Evolutionary conservation across 2,113 vertebrate species (phyloP).

Genomic region (Megaceryle torquata): DNA sequence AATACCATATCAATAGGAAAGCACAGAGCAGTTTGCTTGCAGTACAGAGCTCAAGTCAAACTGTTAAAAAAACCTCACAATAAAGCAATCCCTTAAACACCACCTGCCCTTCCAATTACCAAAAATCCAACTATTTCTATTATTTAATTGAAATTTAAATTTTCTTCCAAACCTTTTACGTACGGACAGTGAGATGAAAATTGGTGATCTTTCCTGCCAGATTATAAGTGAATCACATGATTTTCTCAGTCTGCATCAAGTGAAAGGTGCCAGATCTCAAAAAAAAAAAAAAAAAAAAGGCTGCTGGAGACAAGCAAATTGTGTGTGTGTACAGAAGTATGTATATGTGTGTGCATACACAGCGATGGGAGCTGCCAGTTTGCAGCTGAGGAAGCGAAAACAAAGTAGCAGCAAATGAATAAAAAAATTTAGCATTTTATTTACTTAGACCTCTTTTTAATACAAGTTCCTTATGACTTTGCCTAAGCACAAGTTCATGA

Average conservation of each 20-base stretch:
- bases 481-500: not conserved
- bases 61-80: not conserved
- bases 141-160: not conserved
- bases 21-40: too few species aligned
- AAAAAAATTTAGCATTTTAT: not conserved
- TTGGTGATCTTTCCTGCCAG: not conserved
- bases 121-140: not conserved
- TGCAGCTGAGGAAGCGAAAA: not conserved
- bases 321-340: not conserved
- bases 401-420: not conserved
- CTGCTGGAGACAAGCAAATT: not conserved
- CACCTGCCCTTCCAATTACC: rapidly evolving
- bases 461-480: not conserved
- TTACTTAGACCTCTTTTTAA: rapidly evolving
- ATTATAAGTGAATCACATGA: not conserved
- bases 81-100: not conserved
- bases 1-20: not conserved
- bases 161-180: not conserved
- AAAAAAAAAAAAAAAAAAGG: not conserved
- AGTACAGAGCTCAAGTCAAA: too few species aligned
- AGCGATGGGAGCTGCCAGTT: not conserved
- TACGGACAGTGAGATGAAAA: not conserved
- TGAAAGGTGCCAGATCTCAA: not conserved
- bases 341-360: not conserved
- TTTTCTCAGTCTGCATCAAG: not conserved